Evolutionary conservation across 2,888 invertebrate genomes (phyloP), one percentile per base, ranked within the genome.

Genomic region (Acleris sparsana): DNA sequence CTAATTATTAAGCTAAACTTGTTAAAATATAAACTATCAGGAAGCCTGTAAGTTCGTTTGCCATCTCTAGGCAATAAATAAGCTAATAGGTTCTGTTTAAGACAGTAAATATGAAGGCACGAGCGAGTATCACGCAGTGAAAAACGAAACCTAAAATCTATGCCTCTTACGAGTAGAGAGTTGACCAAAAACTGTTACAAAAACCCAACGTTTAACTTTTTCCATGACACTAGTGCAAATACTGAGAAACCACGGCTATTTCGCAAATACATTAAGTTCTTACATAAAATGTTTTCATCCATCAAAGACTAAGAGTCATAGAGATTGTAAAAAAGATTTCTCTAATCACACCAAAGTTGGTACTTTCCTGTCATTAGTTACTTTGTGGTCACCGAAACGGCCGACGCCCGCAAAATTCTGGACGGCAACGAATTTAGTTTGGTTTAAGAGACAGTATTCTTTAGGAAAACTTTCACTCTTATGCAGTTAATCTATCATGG

Each of bases 361-460:
- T 79, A 85, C 86, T 89, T 89, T 89, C 83, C 83, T 86, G 80
- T 87, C 89, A 89, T 90, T 88, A 90, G 82, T 74, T 74, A 78
- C 74, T 78, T 80, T 85, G 87, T 83, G 88, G 88, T 87, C 76
- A 74, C 73, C 73, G 71, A 76, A 77, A 78, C 75, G 78, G 75
- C 75, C 75, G 73, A 75, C 69, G 73, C 75, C 79, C 74, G 80
- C 80, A 77, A 82, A 81, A 80, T 76, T 84, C 83, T 79, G 76
- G 77, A 77, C 75, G 78, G 81, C 82, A 81, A 83, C 77, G 82
- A 82, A 84, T 83, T 85, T 80, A 80, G 75, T 78, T 82, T 76
- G 76, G 78, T 82, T 80, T 75, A 72, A 75, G 75, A 76, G 82
- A 84, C 79, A 79, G 74, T 80, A 79, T 81, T 80, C 77, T 80